Evolutionary conservation across 2,888 invertebrate genomes (phyloP), one percentile per base, ranked within the genome.

Genomic region (Acanthosoma haemorrhoidale): DNA sequence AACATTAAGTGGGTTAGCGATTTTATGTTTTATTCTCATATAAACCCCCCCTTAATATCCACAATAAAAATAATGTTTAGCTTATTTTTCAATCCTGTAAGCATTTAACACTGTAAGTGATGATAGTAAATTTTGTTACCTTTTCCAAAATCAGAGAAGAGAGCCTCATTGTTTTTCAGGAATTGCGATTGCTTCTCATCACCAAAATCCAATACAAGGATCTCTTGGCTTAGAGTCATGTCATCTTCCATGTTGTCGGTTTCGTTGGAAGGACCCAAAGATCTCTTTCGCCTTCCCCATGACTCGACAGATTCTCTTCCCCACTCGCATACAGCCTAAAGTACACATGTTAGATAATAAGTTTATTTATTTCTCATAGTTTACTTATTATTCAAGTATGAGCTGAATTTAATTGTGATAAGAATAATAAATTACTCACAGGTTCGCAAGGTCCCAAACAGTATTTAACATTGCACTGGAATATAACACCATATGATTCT

Each of bases 391-490:
- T n/a, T n/a, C n/a, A n/a, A n/a, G n/a, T n/a, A n/a, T n/a, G n/a
- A n/a, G n/a, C n/a, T n/a, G n/a, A n/a, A n/a, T n/a, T n/a, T n/a
- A n/a, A n/a, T n/a, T n/a, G n/a, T n/a, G n/a, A n/a, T n/a, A n/a
- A n/a, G n/a, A n/a, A n/a, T n/a, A n/a, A n/a, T n/a, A n/a, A n/a
- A n/a, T n/a, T 25, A 82, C 87, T 86, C 82, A 92, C 92, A 77
- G 95, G 92, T 79, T 95, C 94, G 78, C 95, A 96, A 75, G 93
- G 94, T 78, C 95, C 95, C 73, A 96, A 85, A 78, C 95, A 96
- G 80, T 96, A 96, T 79, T 95, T 95, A 76, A 96, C 95, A 81
- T 96, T 96, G 81, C 95, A 96, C 80, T 96, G 95, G 88, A 96
- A 96, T 80, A 96, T 96, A 73, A 96, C 95, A 63, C 95, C 95